Evolutionary conservation across 64 coral and sea anemone species (phyloP), one percentile per base, ranked within the genome.

Genomic region (Catalaphyllia jardinei): DNA sequence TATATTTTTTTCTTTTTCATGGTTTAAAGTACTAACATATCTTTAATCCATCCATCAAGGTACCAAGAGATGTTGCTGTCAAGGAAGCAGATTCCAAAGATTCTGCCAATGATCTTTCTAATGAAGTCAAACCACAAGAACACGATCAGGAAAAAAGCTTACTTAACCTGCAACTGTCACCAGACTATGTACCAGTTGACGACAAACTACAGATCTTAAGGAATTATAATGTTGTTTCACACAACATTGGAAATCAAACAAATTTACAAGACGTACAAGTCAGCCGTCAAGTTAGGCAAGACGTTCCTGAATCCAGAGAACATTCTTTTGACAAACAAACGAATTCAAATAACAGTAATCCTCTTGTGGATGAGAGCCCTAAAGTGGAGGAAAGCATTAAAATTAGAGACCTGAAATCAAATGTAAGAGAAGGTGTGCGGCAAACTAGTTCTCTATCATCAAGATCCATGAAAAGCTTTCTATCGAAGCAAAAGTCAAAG

Each of bases 401-500:
- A 85, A 85, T 85, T 51, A 85, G 81, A 51, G 81, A 85, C 62
- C 81, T 85, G 13, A 85, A 85, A 85, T 85, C 81, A 85, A 85
- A 85, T 27, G 8, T 14, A 10, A 85, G 39, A 85, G 62, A 22
- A 31, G 28, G 24, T 22, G 60, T 9, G 33, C 39, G 25, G 10
- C 61, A n/a, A 20, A 46, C 35, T 10, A 52, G 74, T 77, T 50
- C 80, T 39, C 28, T 71, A 50, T 71, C 35, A 50, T 69, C 81
- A 29, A 85, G 67, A 49, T 85, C 81, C 20, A 49, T 64, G 2
- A 85, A 64, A n/a, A 85, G 33, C 27, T 85, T 85, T 29, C 81
- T 85, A 52, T 85, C 81, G 7, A 85, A 71, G 67, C 39, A 50
- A 85, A 67, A 20, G 17, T 52, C 81, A 30, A 49, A 19, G 38